A percentile compares a stretch with the other conserved stretches of the same genome.
These are phyloP conservation scores for Polypterus bichir DNA, from an alignment of 2,113 vertebrate genomes.

Conservation along the genomic window DNA sequence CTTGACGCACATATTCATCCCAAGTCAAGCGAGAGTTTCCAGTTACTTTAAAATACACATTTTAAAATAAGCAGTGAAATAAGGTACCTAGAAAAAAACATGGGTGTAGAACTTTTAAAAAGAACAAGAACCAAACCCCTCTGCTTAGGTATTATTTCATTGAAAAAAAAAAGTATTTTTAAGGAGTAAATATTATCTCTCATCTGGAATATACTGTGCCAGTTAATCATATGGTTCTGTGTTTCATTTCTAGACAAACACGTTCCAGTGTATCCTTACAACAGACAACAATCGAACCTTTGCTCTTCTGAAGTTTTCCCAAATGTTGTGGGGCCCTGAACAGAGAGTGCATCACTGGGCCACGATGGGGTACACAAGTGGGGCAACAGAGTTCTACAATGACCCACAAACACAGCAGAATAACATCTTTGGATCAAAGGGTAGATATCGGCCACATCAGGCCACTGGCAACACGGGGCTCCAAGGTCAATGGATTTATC, in stretches of 20 bases:
- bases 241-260: constrained; percentile 45
- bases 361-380: constrained; percentile 56
- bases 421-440: constrained; percentile 44
- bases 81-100: too few relatives aligned
- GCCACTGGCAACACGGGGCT: constrained; percentile 39
- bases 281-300: constrained; percentile 55
- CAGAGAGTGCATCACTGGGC: constrained; percentile 46
- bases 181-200: neutral
- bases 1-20: too few relatives aligned
- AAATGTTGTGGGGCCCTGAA: constrained; percentile 56
- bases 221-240: neutral
- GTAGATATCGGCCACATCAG: constrained; percentile 53
- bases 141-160: too few relatives aligned
- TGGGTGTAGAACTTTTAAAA: too few relatives aligned
- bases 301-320: constrained; percentile 47
- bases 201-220: neutral
- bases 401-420: constrained; percentile 36
- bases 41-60: too few relatives aligned
- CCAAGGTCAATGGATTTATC: constrained; percentile 47
- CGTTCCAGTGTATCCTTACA: constrained; percentile 59
- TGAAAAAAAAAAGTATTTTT: too few relatives aligned
- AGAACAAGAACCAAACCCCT: too few relatives aligned
- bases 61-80: too few relatives aligned
- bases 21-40: too few relatives aligned
- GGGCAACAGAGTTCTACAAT: constrained; percentile 31